Evolutionary conservation across 37 sponge, comb jelly and placozoan species (phyloP).

Genomic region (Dysidea cf. avara): DNA sequence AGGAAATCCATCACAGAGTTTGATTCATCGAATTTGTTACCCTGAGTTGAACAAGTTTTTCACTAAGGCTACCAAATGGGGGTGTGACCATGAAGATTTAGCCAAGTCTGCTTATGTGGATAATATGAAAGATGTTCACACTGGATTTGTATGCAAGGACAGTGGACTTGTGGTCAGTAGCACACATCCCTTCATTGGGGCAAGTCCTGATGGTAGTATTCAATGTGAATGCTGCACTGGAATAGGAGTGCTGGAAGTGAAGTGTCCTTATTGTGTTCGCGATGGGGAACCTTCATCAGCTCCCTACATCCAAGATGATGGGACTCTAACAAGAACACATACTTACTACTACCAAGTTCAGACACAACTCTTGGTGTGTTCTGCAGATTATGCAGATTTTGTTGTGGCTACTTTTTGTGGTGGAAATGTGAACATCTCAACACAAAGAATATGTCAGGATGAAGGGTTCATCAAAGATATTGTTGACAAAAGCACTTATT

Average conservation of each 20-base stretch:
- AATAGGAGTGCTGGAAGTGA: slow-evolving; percentile 14
- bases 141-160: slow-evolving; percentile 1
- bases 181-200: slow-evolving; percentile 26
- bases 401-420: too few relatives aligned
- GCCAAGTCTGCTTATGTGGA: slow-evolving; percentile 24
- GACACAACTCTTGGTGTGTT: too few relatives aligned
- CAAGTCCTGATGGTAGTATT: slow-evolving; percentile 35
- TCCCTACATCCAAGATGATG: background rate
- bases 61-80: slow-evolving; percentile 41
- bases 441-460: background rate
- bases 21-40: slow-evolving; percentile 42
- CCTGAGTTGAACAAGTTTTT: slow-evolving; percentile 26
- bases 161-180: slow-evolving; percentile 32
- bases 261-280: slow-evolving; percentile 5
- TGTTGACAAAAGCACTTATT: too few relatives aligned
- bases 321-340: background rate
- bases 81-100: slow-evolving; percentile 49
- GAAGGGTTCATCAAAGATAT: too few relatives aligned
- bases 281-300: background rate
- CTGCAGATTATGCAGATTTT: too few relatives aligned
- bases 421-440: too few relatives aligned
- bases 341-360: too few relatives aligned
- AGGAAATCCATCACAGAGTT: slow-evolving; percentile 23
- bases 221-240: slow-evolving; percentile 51
- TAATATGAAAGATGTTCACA: slow-evolving; percentile 4